phyloP scores from a whole-genome alignment of 2,113 vertebrate species.

The Merops nubicus region DNA sequence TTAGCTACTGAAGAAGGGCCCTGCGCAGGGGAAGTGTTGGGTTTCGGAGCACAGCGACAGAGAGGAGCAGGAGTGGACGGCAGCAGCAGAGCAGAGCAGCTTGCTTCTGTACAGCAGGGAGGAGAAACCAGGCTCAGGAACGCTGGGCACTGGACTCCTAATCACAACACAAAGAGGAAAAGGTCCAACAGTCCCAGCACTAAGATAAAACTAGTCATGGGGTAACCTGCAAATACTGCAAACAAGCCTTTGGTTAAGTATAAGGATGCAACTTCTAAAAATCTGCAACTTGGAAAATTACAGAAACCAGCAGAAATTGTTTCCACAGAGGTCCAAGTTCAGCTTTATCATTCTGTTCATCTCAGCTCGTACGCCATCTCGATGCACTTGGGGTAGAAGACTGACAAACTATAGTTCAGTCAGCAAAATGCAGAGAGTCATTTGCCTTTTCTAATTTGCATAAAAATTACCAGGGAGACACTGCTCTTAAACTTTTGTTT shows the following conservation, averaged over 20 bases:
- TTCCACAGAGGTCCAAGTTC: neutral
- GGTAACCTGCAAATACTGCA: neutral
- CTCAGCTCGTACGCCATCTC: too few species aligned
- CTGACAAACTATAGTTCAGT: neutral
- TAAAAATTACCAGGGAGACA: neutral
- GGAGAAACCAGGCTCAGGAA: neutral
- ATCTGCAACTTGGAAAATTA: neutral
- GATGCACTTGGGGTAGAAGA: neutral
- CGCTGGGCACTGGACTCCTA: fast-evolving
- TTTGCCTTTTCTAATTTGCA: neutral
- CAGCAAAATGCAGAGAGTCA: neutral
- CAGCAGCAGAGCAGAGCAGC: fast-evolving
- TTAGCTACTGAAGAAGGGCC: neutral
- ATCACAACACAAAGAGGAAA: neutral
- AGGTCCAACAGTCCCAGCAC: neutral
- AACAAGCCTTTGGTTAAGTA: neutral
- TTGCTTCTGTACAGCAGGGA: fast-evolving
- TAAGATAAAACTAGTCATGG: neutral
- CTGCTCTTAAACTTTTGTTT: neutral
- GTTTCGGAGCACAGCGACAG: neutral
- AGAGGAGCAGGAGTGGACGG: neutral
- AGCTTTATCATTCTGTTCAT: neutral
- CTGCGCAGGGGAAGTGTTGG: fast-evolving
- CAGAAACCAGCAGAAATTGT: neutral
- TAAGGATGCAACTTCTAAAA: neutral